These are phyloP conservation scores for Accipiter virgatus DNA, from an alignment of 2,113 vertebrate species.

Conservation along the genomic window DNA sequence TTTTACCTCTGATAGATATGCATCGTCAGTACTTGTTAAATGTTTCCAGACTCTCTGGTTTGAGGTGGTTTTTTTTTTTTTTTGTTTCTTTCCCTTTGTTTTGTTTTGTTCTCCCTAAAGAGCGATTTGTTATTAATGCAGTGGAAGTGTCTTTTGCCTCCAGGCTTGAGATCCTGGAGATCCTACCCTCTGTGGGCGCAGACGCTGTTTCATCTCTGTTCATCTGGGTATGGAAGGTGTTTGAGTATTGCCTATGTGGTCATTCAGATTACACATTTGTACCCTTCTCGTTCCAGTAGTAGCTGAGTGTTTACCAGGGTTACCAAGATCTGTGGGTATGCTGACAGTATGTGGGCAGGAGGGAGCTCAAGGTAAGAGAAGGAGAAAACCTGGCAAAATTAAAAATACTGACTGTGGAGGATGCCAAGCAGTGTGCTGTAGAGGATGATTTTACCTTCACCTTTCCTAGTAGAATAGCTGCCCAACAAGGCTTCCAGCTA, in stretches of 20 bases:
- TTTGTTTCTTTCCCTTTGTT: neutral
- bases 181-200: neutral
- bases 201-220: neutral
- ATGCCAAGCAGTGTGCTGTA: neutral
- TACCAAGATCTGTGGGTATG: neutral
- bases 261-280: neutral
- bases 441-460: neutral
- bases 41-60: neutral
- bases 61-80: neutral
- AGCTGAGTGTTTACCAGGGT: neutral
- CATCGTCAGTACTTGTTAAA: neutral
- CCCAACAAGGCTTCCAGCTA: neutral
- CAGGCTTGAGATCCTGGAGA: neutral
- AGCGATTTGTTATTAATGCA: constrained; percentile 1
- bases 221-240: neutral
- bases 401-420: neutral
- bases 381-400: neutral
- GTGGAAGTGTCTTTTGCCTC: neutral
- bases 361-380: neutral
- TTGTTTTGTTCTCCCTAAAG: neutral
- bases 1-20: neutral
- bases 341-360: neutral
- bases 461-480: neutral
- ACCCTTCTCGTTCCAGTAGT: neutral
- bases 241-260: neutral